A percentile compares a stretch with the other conserved stretches of the same genome.
These are phyloP conservation scores for Tenthredo distinguenda DNA, from an alignment of 2,888 invertebrate genomes.

Conservation along the genomic window DNA sequence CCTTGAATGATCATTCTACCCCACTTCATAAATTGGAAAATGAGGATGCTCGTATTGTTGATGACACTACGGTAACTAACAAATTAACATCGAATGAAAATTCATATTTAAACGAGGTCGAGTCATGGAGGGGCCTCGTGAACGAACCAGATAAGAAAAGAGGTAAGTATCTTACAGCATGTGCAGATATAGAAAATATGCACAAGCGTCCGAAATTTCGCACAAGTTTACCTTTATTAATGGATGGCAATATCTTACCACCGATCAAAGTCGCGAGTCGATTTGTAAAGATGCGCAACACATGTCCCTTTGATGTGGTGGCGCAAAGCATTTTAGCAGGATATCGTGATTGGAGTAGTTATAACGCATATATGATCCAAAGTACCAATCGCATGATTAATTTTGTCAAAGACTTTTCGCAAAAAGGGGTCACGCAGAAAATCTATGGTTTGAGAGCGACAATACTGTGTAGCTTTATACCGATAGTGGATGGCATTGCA, in stretches of 20 bases:
- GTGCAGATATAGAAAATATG: conserved; percentile 21
- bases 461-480: background rate
- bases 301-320: background rate
- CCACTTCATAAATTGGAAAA: background rate
- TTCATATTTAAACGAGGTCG: conserved; percentile 1
- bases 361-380: background rate
- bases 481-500: background rate
- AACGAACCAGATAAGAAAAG: background rate
- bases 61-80: background rate
- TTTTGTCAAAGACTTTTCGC: background rate
- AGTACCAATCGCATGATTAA: background rate
- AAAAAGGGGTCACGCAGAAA: background rate
- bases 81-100: background rate
- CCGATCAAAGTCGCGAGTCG: background rate
- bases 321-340: conserved; percentile 5
- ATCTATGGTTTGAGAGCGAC: background rate
- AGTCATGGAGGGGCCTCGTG: background rate
- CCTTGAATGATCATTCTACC: background rate
- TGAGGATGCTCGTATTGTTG: background rate
- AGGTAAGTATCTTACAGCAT: conserved; percentile 9
- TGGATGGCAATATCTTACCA: background rate
- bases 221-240: background rate
- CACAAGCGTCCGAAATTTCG: conserved; percentile 3
- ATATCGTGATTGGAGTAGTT: background rate
- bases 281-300: background rate